A percentile compares a stretch with the other conserved stretches of the same genome.
phyloP scores from a whole-genome alignment of 2,113 vertebrate genomes.

The Xenopus laevis region DNA sequence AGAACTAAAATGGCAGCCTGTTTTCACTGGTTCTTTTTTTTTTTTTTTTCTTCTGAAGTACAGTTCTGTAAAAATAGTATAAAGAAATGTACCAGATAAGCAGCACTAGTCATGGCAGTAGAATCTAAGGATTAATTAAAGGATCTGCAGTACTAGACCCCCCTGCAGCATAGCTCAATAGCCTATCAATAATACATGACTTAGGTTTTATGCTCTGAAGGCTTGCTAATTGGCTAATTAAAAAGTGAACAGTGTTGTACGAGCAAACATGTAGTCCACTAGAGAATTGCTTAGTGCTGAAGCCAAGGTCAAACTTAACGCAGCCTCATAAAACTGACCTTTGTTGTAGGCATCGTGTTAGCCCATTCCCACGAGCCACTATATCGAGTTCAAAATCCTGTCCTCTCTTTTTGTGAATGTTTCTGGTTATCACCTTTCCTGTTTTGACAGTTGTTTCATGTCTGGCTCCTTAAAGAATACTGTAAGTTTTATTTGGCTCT shows the following conservation, averaged over 20 bases:
- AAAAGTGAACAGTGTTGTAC: slow-evolving; percentile 80
- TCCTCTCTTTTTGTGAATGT: rapidly evolving
- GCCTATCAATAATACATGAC: slow-evolving; percentile 91
- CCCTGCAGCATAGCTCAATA: slow-evolving; percentile 58
- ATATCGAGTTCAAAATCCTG: slow-evolving; percentile 21
- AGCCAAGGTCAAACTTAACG: slow-evolving; percentile 60
- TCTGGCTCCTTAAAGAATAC: background rate
- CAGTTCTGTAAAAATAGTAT: background rate
- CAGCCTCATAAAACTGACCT: slow-evolving; percentile 51
- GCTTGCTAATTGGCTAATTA: slow-evolving; percentile 95
- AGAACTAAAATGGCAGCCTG: too few species aligned
- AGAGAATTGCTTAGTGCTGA: slow-evolving; percentile 66
- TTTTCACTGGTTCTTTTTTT: too few species aligned
- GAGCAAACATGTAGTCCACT: slow-evolving; percentile 62
- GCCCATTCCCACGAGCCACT: slow-evolving; percentile 25
- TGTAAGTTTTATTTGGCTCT: slow-evolving; percentile 27
- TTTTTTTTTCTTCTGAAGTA: background rate
- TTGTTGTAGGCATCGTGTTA: slow-evolving; percentile 42
- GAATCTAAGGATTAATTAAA: slow-evolving; percentile 67
- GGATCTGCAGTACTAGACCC: slow-evolving; percentile 60
- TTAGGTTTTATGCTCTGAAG: slow-evolving; percentile 70
- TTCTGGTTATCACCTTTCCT: slow-evolving; percentile 22
- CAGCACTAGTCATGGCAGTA: slow-evolving; percentile 35
- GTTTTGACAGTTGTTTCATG: slow-evolving; percentile 11
- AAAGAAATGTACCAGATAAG: background rate